Evolutionary conservation across 2,797 vertebrate species (phyloP).

Genomic region (Hemibagrus guttatus): DNA sequence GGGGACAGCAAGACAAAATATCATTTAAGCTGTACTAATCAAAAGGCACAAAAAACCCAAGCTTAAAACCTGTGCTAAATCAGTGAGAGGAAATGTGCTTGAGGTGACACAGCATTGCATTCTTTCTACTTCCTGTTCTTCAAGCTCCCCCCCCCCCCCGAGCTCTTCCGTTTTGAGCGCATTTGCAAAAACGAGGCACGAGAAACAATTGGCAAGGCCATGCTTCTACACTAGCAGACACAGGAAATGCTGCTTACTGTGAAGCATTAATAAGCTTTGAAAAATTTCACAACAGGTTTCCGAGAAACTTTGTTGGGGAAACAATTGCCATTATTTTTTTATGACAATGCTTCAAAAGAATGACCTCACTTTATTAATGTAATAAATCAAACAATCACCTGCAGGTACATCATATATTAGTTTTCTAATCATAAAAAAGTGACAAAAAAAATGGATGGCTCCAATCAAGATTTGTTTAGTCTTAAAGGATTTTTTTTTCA

Average conservation of each 20-base stretch:
- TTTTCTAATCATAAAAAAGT: too few relatives aligned
- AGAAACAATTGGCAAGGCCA: background rate
- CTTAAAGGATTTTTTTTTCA: background rate
- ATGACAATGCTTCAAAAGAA: background rate
- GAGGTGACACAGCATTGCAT: constrained; percentile 22
- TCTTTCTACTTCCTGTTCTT: constrained; percentile 44
- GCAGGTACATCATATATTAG: background rate
- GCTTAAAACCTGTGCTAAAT: background rate
- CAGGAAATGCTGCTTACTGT: background rate
- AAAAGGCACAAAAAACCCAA: background rate
- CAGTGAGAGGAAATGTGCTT: background rate
- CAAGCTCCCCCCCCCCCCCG: too few relatives aligned
- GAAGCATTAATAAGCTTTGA: background rate
- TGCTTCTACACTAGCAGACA: background rate
- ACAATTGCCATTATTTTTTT: background rate
- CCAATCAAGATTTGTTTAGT: background rate
- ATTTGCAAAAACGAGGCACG: background rate
- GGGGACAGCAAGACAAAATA: background rate
- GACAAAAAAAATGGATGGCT: too few relatives aligned
- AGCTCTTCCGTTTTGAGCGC: background rate
- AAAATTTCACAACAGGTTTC: background rate
- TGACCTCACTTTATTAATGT: background rate
- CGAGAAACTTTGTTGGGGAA: background rate
- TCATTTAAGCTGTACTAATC: background rate
- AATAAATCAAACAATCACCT: background rate